Evolutionary conservation across 2,797 vertebrate genomes (phyloP).

Genomic region (Rhinichthys osculus): DNA sequence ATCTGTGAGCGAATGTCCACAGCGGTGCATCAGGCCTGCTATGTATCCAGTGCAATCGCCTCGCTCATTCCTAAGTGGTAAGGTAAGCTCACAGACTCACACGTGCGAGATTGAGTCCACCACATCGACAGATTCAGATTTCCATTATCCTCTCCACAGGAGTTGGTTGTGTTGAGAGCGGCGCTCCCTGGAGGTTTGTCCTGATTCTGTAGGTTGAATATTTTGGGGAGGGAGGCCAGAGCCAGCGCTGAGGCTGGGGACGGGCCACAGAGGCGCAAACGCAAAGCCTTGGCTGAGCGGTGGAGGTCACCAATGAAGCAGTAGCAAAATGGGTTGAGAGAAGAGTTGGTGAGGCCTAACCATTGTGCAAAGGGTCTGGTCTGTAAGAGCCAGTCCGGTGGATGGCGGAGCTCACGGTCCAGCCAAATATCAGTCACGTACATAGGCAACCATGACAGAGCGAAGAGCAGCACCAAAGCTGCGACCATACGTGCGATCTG

Average conservation of each 20-base stretch:
- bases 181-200: neutral
- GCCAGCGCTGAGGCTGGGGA: slow-evolving; percentile 51
- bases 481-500: slow-evolving; percentile 91
- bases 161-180: neutral
- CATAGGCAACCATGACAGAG: slow-evolving; percentile 87
- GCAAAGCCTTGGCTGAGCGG: slow-evolving; percentile 86
- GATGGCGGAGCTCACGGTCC: slow-evolving; percentile 79
- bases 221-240: slow-evolving; percentile 49
- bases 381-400: slow-evolving; percentile 84
- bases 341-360: slow-evolving; percentile 91
- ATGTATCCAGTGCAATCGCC: slow-evolving; percentile 26
- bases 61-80: slow-evolving; percentile 39
- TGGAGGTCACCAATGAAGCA: slow-evolving; percentile 90
- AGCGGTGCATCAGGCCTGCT: neutral
- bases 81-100: slow-evolving; percentile 21
- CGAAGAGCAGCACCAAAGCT: slow-evolving; percentile 86
- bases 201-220: slow-evolving; percentile 45
- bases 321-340: slow-evolving; percentile 91
- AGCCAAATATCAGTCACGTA: slow-evolving; percentile 90
- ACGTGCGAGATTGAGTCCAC: slow-evolving; percentile 38
- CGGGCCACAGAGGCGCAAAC: slow-evolving; percentile 73
- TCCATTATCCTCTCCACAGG: slow-evolving; percentile 15
- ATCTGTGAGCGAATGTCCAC: neutral
- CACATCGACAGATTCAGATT: slow-evolving; percentile 34
- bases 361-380: slow-evolving; percentile 89